Conservation (phyloP, 2,888 invertebrate species). For the Drosophila ezoana region DNA sequence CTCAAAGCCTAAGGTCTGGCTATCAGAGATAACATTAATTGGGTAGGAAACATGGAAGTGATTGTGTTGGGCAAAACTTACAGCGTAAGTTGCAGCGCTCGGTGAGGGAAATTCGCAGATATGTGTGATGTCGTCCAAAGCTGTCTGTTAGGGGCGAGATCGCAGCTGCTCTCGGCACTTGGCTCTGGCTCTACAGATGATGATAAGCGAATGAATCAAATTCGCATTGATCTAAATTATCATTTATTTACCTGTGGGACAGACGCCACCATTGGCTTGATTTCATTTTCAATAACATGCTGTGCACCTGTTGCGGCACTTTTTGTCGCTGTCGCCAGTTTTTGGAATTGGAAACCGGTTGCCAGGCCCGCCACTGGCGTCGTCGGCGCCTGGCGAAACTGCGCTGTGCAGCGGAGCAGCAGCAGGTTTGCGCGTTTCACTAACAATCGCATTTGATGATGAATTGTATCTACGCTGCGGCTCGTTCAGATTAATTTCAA, state of each 20-base stretch:
- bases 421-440: constrained; percentile 51
- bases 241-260: constrained; percentile 36
- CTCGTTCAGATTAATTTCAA: constrained; percentile 15
- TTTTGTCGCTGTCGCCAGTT: constrained; percentile 48
- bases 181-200: constrained; percentile 8
- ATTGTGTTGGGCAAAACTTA: constrained; percentile 86
- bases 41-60: neutral
- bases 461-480: constrained; percentile 1
- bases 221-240: neutral
- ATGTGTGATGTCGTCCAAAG: constrained; percentile 95
- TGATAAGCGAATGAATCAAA: neutral
- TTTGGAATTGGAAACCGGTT: constrained; percentile 68
- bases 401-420: constrained; percentile 39
- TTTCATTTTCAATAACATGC: constrained; percentile 34
- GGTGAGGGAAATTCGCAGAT: constrained; percentile 97
- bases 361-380: constrained; percentile 34
- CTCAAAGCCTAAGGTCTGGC: neutral
- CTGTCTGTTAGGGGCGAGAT: constrained; percentile 89
- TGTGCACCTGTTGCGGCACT: constrained; percentile 37
- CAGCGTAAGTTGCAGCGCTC: constrained; percentile 98
- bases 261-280: constrained; percentile 5
- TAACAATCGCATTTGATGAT: constrained; percentile 59
- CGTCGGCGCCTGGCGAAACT: constrained; percentile 23
- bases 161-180: constrained; percentile 1
- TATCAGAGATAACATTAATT: constrained; percentile 32